Percentiles rank a stretch among this genome's conserved stretches.
These are phyloP conservation scores for Eupithecia subumbrata DNA, from an alignment of 2,888 invertebrate genomes.

Conservation along the genomic window DNA sequence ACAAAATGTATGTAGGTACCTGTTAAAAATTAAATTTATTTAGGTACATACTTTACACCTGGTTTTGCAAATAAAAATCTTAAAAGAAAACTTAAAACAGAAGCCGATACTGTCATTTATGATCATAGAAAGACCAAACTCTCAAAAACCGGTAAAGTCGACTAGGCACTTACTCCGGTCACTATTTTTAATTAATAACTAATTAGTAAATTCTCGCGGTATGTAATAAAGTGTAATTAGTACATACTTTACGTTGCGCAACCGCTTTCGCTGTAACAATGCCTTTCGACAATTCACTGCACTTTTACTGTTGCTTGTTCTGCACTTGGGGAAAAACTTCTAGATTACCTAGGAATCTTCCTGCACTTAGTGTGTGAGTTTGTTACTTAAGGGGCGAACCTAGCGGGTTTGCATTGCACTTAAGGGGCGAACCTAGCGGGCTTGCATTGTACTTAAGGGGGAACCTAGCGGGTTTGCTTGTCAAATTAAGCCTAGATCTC, in stretches of 20 bases:
- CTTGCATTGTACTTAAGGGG: no score
- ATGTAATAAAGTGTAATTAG: conserved; percentile 43
- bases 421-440: no score
- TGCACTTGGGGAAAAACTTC: conserved; percentile 15
- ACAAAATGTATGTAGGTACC: no score
- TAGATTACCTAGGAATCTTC: conserved; percentile 1
- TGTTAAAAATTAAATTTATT: no score
- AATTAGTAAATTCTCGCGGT: conserved; percentile 36
- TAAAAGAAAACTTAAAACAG: no score
- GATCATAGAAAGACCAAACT: background rate
- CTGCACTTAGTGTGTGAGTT: background rate
- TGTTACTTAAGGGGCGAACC: background rate
- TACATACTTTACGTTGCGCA: conserved; percentile 35
- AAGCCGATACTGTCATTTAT: no score
- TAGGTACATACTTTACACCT: no score
- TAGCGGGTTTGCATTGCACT: no score
- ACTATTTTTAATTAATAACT: conserved; percentile 39
- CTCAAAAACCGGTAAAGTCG: background rate
- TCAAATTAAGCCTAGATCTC: no score
- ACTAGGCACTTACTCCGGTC: conserved; percentile 15
- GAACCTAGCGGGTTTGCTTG: no score
- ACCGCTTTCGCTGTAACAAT: conserved; percentile 43
- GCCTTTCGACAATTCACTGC: conserved; percentile 37
- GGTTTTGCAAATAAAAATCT: no score
- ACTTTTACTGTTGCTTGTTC: conserved; percentile 32